phyloP scores from a whole-genome alignment of 2,888 invertebrate species.

The Chymomyza amoena region DNA sequence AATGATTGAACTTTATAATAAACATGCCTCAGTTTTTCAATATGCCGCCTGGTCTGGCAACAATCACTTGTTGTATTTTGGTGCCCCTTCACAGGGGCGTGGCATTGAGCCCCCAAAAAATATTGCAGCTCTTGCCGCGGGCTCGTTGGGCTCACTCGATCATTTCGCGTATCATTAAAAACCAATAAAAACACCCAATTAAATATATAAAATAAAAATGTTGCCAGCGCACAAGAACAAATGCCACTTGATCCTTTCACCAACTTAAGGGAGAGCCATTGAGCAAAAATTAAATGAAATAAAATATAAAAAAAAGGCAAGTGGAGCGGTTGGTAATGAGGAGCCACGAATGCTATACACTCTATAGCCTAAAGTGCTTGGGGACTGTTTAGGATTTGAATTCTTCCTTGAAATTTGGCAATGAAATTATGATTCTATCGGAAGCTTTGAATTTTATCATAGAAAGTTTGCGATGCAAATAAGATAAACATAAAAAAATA shows the following conservation, averaged over 20 bases:
- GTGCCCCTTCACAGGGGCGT: conserved; percentile 42
- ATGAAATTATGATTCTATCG: too few relatives aligned
- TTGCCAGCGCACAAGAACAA: conserved; percentile 53
- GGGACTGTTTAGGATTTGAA: not conserved
- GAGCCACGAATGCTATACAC: not conserved
- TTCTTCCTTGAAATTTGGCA: too few relatives aligned
- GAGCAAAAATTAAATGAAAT: conserved; percentile 16
- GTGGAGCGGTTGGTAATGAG: not conserved
- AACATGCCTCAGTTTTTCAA: conserved; percentile 32
- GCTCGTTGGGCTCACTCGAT: conserved; percentile 52
- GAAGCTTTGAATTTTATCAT: too few relatives aligned
- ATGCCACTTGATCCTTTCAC: conserved; percentile 72
- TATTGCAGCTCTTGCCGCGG: conserved; percentile 39
- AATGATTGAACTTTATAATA: conserved; percentile 65
- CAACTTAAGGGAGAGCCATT: conserved; percentile 23
- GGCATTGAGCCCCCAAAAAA: conserved; percentile 27
- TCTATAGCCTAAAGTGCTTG: not conserved
- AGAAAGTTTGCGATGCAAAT: too few relatives aligned
- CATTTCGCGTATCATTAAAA: conserved; percentile 71
- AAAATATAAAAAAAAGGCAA: conserved; percentile 5
- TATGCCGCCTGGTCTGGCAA: conserved; percentile 57
- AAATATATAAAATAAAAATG: conserved; percentile 55
- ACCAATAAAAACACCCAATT: conserved; percentile 73
- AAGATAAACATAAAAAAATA: too few relatives aligned
- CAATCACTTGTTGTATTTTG: conserved; percentile 53